phyloP scores from a whole-genome alignment of 2,797 vertebrate genomes.

The Paramormyrops hopkinsi region DNA sequence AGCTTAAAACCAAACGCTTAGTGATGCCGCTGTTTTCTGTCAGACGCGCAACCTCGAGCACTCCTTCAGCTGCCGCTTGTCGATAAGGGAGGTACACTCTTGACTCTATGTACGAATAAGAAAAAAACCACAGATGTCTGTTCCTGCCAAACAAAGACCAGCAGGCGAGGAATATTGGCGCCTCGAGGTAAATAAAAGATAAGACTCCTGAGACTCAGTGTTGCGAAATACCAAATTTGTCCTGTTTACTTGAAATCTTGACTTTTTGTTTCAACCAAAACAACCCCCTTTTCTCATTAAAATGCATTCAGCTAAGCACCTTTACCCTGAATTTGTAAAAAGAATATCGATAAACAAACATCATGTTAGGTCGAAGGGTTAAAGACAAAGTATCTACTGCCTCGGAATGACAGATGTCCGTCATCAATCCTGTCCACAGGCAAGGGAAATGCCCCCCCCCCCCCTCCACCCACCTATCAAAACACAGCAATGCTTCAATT shows the following conservation, averaged over 20 bases:
- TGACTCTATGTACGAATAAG: conserved; percentile 2
- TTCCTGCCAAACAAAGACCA: background rate
- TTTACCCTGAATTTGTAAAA: background rate
- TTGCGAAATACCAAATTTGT: conserved; percentile 6
- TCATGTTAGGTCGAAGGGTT: background rate
- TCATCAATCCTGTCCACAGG: background rate
- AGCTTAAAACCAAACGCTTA: background rate
- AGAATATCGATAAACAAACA: background rate
- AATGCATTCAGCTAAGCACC: background rate
- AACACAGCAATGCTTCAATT: background rate
- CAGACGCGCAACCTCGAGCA: background rate
- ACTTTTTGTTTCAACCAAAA: background rate
- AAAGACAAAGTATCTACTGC: background rate
- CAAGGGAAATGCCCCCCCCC: background rate
- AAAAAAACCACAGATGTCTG: background rate
- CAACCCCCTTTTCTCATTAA: background rate
- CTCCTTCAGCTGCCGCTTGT: conserved; percentile 3
- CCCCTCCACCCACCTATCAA: background rate
- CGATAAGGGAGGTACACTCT: background rate
- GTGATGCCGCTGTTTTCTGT: background rate
- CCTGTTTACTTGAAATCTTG: background rate
- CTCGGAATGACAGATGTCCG: background rate
- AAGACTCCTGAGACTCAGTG: background rate
- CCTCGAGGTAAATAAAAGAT: conserved; percentile 2
- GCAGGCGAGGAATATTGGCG: background rate